Evolutionary conservation across 2,113 vertebrate species (phyloP).

Genomic region (Chinchilla lanigera): DNA sequence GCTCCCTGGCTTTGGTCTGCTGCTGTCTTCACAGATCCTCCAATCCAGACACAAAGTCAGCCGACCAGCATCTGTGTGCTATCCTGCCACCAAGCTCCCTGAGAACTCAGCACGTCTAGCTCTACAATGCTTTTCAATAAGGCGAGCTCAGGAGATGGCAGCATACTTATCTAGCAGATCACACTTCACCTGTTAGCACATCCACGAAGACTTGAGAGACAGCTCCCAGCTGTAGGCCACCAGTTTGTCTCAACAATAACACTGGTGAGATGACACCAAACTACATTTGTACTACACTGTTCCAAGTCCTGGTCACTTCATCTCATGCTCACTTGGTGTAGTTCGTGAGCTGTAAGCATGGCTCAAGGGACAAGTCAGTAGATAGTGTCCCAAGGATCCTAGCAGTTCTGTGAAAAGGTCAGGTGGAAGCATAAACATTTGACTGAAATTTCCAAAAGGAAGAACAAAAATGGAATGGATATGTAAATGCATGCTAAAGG

Average conservation of each 20-base stretch:
- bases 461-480: neutral
- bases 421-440: neutral
- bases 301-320: too few species aligned
- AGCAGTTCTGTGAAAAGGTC: neutral
- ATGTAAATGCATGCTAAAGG: rapidly evolving
- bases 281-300: neutral
- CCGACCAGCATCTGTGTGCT: rapidly evolving
- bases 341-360: neutral
- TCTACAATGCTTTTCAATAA: neutral
- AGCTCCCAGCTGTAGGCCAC: neutral
- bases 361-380: neutral
- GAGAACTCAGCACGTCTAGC: neutral
- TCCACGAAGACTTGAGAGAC: neutral
- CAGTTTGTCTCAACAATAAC: neutral
- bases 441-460: neutral
- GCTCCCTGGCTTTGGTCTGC: neutral
- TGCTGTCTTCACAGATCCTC: too few species aligned
- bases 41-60: neutral
- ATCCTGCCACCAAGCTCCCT: neutral
- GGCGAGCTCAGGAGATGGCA: neutral
- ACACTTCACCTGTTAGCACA: rapidly evolving
- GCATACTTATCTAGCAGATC: neutral
- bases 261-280: neutral
- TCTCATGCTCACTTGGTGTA: neutral
- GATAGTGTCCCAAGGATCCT: neutral